These are phyloP conservation scores for Homalodisca vitripennis DNA, from an alignment of 1,140 invertebrate genomes.

Conservation along the genomic window DNA sequence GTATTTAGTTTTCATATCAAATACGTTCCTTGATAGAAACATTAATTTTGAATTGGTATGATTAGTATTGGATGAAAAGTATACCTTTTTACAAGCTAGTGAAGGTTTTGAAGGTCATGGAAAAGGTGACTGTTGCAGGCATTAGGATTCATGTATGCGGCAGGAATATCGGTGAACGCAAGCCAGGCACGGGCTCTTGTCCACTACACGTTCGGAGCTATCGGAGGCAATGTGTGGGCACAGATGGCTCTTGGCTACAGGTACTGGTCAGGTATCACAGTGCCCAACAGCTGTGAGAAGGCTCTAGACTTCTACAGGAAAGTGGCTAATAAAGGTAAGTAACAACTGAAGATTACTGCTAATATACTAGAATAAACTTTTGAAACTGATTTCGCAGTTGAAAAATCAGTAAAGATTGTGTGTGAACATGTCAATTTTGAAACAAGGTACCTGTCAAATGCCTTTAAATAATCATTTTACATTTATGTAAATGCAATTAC, in stretches of 20 bases:
- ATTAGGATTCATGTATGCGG: slow-evolving; percentile 85
- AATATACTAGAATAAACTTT: too few relatives aligned
- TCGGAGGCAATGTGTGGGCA: slow-evolving; percentile 86
- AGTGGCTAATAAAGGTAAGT: slow-evolving; percentile 79
- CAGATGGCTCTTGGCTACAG: slow-evolving; percentile 94
- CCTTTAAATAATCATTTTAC: too few relatives aligned
- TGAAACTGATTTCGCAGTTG: too few relatives aligned
- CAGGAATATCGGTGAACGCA: slow-evolving; percentile 79
- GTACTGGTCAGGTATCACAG: slow-evolving; percentile 87
- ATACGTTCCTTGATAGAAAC: not conserved
- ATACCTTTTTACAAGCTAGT: too few relatives aligned
- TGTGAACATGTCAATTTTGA: too few relatives aligned
- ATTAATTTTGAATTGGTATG: slow-evolving; percentile 1
- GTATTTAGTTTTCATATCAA: too few relatives aligned
- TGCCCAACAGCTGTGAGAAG: slow-evolving; percentile 84
- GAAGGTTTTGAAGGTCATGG: too few relatives aligned
- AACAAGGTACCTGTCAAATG: too few relatives aligned
- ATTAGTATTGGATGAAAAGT: slow-evolving; percentile 15
- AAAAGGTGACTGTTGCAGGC: slow-evolving; percentile 70
- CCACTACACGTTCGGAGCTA: slow-evolving; percentile 87
- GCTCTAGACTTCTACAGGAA: slow-evolving; percentile 85
- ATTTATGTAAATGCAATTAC: too few relatives aligned
- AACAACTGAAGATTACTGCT: too few relatives aligned
- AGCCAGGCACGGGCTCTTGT: slow-evolving; percentile 87
- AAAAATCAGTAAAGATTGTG: too few relatives aligned